phyloP scores from a whole-genome alignment of 2,888 invertebrate species.

The Chrysotoxum bicinctum region DNA sequence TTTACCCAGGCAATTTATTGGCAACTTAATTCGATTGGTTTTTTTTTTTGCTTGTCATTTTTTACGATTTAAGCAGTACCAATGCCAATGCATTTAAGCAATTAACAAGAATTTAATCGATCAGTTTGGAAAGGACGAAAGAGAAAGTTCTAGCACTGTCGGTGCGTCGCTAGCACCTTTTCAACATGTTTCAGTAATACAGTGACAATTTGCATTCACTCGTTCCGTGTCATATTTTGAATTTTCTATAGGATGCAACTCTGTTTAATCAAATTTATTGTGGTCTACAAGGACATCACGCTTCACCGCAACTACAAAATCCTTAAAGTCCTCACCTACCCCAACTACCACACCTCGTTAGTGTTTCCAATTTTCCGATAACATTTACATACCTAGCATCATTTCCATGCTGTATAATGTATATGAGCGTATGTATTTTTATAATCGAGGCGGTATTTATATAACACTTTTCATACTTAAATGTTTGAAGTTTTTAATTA shows the following conservation, averaged over 20 bases:
- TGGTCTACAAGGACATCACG: slow-evolving; percentile 10
- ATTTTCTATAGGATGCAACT: background rate
- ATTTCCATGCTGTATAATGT: background rate
- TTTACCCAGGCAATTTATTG: slow-evolving; percentile 58
- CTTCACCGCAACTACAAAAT: background rate
- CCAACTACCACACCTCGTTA: background rate
- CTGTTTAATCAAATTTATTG: slow-evolving; percentile 34
- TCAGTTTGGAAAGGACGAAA: background rate
- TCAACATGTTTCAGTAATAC: background rate
- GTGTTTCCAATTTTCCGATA: slow-evolving; percentile 14
- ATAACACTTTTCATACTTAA: background rate
- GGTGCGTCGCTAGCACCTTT: background rate
- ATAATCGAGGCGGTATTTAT: too few relatives aligned
- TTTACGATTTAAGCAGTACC: slow-evolving; percentile 45
- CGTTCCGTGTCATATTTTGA: slow-evolving; percentile 24
- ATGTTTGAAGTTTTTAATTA: slow-evolving; percentile 56
- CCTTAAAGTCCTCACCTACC: background rate
- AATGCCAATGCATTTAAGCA: slow-evolving; percentile 45
- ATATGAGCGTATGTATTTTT: background rate
- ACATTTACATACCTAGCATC: background rate
- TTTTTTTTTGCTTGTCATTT: slow-evolving; percentile 6
- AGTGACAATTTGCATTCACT: background rate
- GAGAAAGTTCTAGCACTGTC: too few relatives aligned
- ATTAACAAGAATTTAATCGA: slow-evolving; percentile 58
- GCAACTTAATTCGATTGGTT: slow-evolving; percentile 52